Base-by-base conservation (phyloP, 2,113 vertebrate species). In the Pollimyrus isidori region DNA sequence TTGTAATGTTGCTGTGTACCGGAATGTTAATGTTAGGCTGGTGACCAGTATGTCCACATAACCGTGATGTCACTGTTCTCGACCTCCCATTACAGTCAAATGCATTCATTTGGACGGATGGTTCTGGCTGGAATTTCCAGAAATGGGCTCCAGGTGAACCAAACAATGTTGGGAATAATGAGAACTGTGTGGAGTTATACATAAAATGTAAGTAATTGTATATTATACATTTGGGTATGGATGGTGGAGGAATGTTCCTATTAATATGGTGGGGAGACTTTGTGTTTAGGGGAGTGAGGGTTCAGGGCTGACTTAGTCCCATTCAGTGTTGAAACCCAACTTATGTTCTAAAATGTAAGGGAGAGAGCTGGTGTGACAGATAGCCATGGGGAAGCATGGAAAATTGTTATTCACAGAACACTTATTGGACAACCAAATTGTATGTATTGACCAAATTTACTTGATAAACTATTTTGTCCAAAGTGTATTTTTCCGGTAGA, bases 151-250 rank as follows among this genome's bases (percentile, higher is more conserved):
- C 89, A 48, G 83, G 83, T 6, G 83, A 89, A 50, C 89, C 89
- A 0, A 58, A 89, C 58, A 89, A 89, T 30, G 11, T n/a, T 7
- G 0, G 3, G 6, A 65, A 73, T 21, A 17, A 10, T 7, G 84
- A 89, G 48, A 84, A 87, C 42, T 89, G 89, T 19, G 58, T 87
- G 84, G 89, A 89, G 89, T 49, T 73, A 84, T 86, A 87, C 89
- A 65, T 65, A 11, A 9, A 26, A 65, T 26, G 62, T 65, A 65
- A 65, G 62, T 9, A 26, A 65, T n/a, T n/a, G 62, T n/a, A 3
- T 65, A 65, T 65, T 46, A 10, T 48, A 48, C 46, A 65, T 65
- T 65, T 65, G 62, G 62, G 23, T 65, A 26, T 65, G 62, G 1
- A 26, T 30, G n/a, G 23, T 65, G 9, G n/a, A 4, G 62, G 23